Evolutionary conservation across 2,113 vertebrate species (phyloP).

Genomic region (Willisornis vidua): DNA sequence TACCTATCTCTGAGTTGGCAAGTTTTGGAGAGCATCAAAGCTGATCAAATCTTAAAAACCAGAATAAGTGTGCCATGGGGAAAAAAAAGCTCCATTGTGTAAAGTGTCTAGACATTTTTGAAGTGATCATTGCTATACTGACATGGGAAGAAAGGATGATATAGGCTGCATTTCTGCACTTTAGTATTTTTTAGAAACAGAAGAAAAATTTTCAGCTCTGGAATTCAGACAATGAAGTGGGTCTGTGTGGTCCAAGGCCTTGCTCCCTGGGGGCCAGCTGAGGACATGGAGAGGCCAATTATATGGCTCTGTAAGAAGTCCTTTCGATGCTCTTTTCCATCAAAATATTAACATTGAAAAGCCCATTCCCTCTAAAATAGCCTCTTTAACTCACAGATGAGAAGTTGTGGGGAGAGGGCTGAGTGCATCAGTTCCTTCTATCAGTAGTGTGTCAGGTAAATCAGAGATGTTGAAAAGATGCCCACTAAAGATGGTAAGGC

Average conservation of each 20-base stretch:
- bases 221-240: neutral
- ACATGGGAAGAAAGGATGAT: neutral
- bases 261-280: neutral
- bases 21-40: neutral
- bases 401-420: neutral
- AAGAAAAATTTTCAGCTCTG: neutral
- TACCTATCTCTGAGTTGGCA: neutral
- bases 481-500: neutral
- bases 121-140: neutral
- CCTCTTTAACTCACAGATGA: neutral
- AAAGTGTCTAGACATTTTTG: neutral
- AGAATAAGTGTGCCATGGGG: neutral
- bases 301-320: neutral
- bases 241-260: neutral
- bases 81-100: fast-evolving
- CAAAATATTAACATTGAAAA: neutral
- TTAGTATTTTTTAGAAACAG: neutral
- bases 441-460: neutral
- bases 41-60: neutral
- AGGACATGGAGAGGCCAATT: fast-evolving
- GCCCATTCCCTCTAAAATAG: neutral
- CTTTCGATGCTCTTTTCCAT: neutral
- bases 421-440: fast-evolving
- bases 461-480: neutral
- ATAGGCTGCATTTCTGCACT: neutral